phyloP scores from a whole-genome alignment of 2,113 vertebrate genomes.

The Puffinus mauretanicus region DNA sequence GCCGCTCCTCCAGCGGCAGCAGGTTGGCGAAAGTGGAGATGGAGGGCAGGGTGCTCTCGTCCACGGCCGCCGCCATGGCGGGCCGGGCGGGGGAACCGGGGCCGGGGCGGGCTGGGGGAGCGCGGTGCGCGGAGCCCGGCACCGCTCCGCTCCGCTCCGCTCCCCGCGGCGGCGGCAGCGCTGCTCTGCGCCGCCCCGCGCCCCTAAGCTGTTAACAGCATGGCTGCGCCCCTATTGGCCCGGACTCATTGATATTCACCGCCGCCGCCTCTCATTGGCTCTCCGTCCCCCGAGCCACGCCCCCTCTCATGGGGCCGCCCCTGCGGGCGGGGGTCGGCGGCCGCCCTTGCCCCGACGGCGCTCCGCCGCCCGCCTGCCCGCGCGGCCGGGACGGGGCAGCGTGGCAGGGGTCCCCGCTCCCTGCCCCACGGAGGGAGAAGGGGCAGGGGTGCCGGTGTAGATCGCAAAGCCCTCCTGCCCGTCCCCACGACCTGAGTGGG shows the following conservation, averaged over 20 bases:
- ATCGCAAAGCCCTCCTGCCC: not conserved
- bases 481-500: not conserved
- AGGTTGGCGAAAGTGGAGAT: conserved; percentile 63
- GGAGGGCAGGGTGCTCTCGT: conserved; percentile 52
- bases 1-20: conserved; percentile 43
- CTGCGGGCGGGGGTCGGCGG: too few species aligned
- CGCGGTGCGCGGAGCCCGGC: conserved; percentile 3
- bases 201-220: conserved; percentile 53
- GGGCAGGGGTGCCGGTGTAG: not conserved
- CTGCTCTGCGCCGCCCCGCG: conserved; percentile 25
- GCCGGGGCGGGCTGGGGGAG: not conserved
- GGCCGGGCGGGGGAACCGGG: not conserved
- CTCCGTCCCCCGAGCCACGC: accelerated
- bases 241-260: not conserved
- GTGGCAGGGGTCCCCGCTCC: too few species aligned
- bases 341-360: too few species aligned
- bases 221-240: conserved; percentile 28
- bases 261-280: not conserved
- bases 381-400: too few species aligned
- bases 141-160: conserved; percentile 16
- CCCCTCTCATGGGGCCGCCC: not conserved
- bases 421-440: not conserved
- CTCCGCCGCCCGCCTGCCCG: too few species aligned
- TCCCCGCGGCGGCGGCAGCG: conserved; percentile 14
- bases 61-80: conserved; percentile 64